phyloP scores from a whole-genome alignment of 2,797 vertebrate genomes.

The Characodon lateralis region DNA sequence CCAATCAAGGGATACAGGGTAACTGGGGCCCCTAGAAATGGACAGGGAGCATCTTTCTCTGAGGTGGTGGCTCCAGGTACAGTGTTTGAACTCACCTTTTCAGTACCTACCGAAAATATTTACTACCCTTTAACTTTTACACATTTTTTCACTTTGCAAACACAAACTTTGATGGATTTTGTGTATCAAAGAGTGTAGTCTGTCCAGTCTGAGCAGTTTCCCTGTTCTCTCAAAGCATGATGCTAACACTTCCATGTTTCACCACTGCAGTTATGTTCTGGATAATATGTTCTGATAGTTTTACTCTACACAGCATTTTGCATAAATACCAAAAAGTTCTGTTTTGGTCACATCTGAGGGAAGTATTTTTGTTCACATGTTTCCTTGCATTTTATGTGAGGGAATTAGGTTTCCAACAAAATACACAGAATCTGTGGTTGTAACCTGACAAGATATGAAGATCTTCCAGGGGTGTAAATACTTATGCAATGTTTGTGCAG shows the following conservation, averaged over 20 bases:
- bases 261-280: no score
- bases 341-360: no score
- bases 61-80: slow-evolving; percentile 90
- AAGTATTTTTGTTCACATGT: no score
- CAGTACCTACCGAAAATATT: background rate
- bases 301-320: no score
- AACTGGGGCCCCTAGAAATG: slow-evolving; percentile 87
- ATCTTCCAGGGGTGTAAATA: background rate
- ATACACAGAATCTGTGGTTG: background rate
- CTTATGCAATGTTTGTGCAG: background rate
- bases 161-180: no score
- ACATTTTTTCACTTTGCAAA: background rate
- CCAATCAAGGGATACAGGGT: slow-evolving; percentile 93
- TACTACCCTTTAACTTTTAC: background rate
- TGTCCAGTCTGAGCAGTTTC: no score
- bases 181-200: no score
- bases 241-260: no score
- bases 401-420: background rate
- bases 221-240: no score
- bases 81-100: slow-evolving; percentile 6
- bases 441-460: background rate
- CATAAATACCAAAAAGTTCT: no score
- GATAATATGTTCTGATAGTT: no score
- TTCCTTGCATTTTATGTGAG: no score
- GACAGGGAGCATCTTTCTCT: slow-evolving; percentile 84